Percentiles rank a stretch among this genome's conserved stretches.
phyloP scores from a whole-genome alignment of 2,888 invertebrate species.

The Galerucella pusilla region DNA sequence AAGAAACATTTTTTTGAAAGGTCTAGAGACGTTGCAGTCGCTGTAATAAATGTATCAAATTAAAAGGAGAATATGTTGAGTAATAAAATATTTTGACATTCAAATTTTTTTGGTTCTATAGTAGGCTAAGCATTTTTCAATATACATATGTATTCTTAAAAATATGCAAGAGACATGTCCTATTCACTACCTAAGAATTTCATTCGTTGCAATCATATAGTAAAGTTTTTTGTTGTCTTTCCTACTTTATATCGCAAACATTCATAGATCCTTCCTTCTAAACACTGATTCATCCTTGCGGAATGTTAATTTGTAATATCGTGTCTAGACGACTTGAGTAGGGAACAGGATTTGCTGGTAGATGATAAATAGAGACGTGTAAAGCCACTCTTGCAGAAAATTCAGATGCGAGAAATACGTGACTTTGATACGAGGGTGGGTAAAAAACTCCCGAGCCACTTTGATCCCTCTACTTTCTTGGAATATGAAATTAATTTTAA shows the following conservation, averaged over 20 bases:
- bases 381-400: background rate
- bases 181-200: background rate
- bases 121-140: no score
- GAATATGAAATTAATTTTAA: no score
- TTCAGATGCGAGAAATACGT: background rate
- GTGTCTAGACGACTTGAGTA: conserved; percentile 10
- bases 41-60: no score
- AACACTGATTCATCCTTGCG: background rate
- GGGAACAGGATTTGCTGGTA: background rate
- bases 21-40: no score
- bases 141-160: no score
- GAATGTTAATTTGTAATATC: conserved; percentile 15
- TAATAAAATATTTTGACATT: no score
- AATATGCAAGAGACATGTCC: no score
- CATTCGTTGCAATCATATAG: background rate
- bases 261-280: background rate
- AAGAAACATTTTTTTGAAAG: no score
- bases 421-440: background rate
- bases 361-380: background rate
- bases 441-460: background rate
- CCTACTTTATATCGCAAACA: background rate
- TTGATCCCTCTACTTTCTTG: no score
- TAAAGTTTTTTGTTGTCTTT: background rate
- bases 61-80: no score
- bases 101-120: no score